Percentiles rank a stretch among this genome's conserved stretches.
Conservation (phyloP, 1,140 invertebrate genomes). For the Octopus bimaculoides region DNA sequence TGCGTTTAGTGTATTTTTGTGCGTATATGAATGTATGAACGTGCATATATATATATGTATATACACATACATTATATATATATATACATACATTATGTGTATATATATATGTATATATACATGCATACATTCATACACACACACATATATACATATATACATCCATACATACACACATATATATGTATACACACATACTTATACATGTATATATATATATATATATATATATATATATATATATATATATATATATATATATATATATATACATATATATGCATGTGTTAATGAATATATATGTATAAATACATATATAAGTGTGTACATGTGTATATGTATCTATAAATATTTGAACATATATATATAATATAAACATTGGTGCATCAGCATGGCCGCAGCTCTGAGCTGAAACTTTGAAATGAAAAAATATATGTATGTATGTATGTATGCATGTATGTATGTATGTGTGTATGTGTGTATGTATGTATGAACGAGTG, state of each 20-base stretch:
- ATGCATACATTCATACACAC: not conserved
- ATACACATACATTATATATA: not conserved
- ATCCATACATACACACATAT: not conserved
- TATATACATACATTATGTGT: not conserved
- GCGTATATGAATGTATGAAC: not conserved
- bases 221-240: not conserved
- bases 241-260: not conserved
- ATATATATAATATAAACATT: not conserved
- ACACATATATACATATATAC: not conserved
- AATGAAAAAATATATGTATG: not conserved
- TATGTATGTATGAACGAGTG: not conserved
- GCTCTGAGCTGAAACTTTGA: not conserved
- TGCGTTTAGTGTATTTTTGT: not conserved
- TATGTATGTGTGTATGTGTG: not conserved
- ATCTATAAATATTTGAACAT: not conserved
- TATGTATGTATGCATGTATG: not conserved
- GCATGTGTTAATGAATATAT: not conserved
- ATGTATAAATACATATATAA: not conserved
- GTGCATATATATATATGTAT: not conserved
- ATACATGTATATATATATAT: not conserved
- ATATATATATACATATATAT: not conserved
- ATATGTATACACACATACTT: not conserved
- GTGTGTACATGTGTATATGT: not conserved
- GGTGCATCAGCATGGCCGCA: not conserved
- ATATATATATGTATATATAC: not conserved